phyloP scores from a whole-genome alignment of 2,888 invertebrate genomes.

The Orgyia antiqua region DNA sequence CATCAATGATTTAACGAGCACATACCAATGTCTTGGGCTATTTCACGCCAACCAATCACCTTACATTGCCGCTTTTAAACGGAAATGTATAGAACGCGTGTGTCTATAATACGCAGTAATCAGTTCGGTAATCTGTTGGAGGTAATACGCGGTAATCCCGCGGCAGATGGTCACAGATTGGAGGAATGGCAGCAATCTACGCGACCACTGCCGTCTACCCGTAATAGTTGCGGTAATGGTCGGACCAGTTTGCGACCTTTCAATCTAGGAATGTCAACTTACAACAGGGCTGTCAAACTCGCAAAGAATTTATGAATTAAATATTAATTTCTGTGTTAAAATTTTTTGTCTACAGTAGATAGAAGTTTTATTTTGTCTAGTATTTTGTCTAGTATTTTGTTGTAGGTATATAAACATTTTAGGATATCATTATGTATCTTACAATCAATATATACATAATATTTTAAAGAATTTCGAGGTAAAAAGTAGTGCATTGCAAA shows the following conservation, averaged over 20 bases:
- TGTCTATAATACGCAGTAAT: conserved; percentile 48
- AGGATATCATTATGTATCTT: no score
- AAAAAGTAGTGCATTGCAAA: no score
- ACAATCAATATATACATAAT: no score
- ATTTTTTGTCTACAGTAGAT: no score
- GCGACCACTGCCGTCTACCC: conserved; percentile 46
- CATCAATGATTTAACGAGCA: conserved; percentile 17
- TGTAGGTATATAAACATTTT: no score
- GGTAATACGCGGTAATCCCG: conserved; percentile 28
- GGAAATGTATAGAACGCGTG: conserved; percentile 43
- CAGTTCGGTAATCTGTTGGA: conserved; percentile 37
- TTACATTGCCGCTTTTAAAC: conserved; percentile 26
- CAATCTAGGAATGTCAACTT: conserved; percentile 50
- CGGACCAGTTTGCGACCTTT: conserved; percentile 51
- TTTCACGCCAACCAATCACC: conserved; percentile 28
- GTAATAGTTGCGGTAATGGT: conserved; percentile 44
- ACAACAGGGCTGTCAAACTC: conserved; percentile 22
- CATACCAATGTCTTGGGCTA: conserved; percentile 18
- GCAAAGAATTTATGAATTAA: no score
- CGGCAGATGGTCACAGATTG: conserved; percentile 34
- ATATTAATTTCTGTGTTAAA: no score
- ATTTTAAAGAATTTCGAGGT: no score
- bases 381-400: no score
- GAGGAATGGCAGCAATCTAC: conserved; percentile 43
- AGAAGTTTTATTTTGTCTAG: no score